phyloP scores from a whole-genome alignment of 2,888 invertebrate genomes.

The Agrotis exclamationis region DNA sequence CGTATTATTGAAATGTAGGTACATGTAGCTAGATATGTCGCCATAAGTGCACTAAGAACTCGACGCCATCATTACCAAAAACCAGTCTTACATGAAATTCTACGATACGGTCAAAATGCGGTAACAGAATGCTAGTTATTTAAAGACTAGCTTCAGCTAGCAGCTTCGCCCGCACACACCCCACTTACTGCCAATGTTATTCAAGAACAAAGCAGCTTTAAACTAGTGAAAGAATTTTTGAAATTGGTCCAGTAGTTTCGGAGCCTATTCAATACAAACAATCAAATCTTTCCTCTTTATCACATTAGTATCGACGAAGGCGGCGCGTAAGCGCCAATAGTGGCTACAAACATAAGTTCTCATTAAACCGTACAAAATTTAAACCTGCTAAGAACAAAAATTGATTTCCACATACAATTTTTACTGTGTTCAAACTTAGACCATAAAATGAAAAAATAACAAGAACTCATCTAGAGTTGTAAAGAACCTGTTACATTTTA shows the following conservation, averaged over 20 bases:
- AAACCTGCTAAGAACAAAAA: background rate
- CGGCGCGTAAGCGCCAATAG: background rate
- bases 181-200: too few relatives aligned
- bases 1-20: too few relatives aligned
- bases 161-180: too few relatives aligned
- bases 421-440: background rate
- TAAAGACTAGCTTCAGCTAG: too few relatives aligned
- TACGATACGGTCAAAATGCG: background rate
- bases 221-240: too few relatives aligned
- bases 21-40: background rate
- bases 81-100: background rate
- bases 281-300: too few relatives aligned
- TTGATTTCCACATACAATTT: conserved; percentile 1
- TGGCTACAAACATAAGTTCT: background rate
- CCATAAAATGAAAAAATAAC: background rate
- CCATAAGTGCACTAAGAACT: background rate
- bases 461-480: conserved; percentile 13
- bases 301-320: background rate
- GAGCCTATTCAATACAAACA: too few relatives aligned
- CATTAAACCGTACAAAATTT: conserved; percentile 8
- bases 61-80: background rate
- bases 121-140: background rate
- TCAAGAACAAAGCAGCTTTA: too few relatives aligned
- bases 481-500: conserved; percentile 33
- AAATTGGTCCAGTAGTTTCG: too few relatives aligned